Evolutionary conservation across 2,113 vertebrate genomes (phyloP).

Genomic region (Prunella fulvescens): DNA sequence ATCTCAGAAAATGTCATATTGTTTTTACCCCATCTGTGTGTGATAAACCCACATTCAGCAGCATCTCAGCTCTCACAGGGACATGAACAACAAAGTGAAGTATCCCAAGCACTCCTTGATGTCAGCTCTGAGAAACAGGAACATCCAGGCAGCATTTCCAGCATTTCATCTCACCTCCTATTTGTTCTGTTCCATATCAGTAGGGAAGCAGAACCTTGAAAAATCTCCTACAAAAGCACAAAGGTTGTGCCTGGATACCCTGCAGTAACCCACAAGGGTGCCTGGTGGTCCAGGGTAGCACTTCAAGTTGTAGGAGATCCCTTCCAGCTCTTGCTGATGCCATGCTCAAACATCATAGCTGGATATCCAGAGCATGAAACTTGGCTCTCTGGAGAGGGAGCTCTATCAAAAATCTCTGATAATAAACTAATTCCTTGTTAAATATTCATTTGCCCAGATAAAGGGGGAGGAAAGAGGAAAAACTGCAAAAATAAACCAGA

Average conservation of each 20-base stretch:
- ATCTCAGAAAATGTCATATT: background rate
- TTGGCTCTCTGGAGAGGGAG: background rate
- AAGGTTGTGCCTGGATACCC: background rate
- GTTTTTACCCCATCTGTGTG: background rate
- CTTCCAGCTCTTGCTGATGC: background rate
- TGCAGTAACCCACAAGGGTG: background rate
- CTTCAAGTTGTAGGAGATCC: background rate
- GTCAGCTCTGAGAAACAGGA: background rate
- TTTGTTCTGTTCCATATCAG: background rate
- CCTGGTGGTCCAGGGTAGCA: background rate
- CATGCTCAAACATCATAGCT: rapidly evolving
- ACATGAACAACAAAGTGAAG: background rate
- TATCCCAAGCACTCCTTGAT: background rate
- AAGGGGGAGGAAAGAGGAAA: background rate
- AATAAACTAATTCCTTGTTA: background rate
- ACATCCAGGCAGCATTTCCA: background rate
- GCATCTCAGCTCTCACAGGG: background rate
- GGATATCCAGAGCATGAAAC: background rate
- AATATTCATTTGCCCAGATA: background rate
- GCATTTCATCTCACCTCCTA: background rate
- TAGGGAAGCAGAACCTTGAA: background rate
- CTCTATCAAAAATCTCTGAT: background rate
- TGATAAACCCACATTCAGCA: background rate
- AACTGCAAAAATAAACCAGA: background rate
- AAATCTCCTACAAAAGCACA: background rate